phyloP scores from a whole-genome alignment of 1,140 invertebrate species.

The Hyposmocoma kahamanoa region DNA sequence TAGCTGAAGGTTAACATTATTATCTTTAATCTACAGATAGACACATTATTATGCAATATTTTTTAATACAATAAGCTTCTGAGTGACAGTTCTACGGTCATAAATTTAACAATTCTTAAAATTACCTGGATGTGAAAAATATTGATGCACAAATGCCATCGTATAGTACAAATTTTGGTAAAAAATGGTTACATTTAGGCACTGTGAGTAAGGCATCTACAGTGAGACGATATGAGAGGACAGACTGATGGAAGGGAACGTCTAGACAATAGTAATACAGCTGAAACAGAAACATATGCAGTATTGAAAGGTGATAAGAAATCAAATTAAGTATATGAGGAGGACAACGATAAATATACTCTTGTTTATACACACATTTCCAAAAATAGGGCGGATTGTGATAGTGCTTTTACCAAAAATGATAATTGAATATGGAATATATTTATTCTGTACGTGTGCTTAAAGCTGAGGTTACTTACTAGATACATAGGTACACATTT shows the following conservation, averaged over 20 bases:
- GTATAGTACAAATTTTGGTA: constrained; percentile 63
- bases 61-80: background rate
- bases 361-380: too few relatives aligned
- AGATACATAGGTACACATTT: too few relatives aligned
- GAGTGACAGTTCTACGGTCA: constrained; percentile 14
- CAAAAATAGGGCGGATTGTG: constrained; percentile 63
- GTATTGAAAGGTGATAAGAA: too few relatives aligned
- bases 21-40: constrained; percentile 5
- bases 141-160: constrained; percentile 56
- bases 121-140: constrained; percentile 52
- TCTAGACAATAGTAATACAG: too few relatives aligned
- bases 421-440: constrained; percentile 33
- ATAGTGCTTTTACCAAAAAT: constrained; percentile 65
- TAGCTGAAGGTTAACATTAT: background rate
- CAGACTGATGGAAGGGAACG: constrained; percentile 7
- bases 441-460: constrained; percentile 34
- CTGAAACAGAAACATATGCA: too few relatives aligned
- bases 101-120: constrained; percentile 32
- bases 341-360: constrained; percentile 15
- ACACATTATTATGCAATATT: constrained; percentile 8
- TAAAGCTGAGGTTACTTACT: constrained; percentile 34
- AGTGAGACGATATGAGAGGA: constrained; percentile 64
- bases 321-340: too few relatives aligned
- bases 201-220: constrained; percentile 75
- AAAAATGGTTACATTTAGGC: constrained; percentile 73